phyloP scores from a whole-genome alignment of 2,888 invertebrate genomes.

The Pheosia gnoma region DNA sequence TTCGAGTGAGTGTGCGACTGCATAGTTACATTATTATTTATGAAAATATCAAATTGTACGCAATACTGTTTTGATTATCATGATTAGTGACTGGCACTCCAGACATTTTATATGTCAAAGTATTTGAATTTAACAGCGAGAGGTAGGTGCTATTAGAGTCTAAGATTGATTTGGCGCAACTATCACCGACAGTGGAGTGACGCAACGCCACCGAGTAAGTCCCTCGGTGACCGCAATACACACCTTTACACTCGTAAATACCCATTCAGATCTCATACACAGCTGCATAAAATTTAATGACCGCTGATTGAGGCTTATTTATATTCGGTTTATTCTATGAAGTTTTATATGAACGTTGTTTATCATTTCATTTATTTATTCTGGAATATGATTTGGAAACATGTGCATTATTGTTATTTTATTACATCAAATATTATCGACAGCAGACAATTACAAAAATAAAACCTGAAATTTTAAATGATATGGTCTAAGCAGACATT shows the following conservation, averaged over 20 bases:
- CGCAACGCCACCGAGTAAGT: slow-evolving; percentile 54
- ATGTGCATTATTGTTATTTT: neutral
- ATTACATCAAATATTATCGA: neutral
- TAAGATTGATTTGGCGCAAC: slow-evolving; percentile 75
- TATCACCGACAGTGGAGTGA: slow-evolving; percentile 56
- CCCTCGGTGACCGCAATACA: slow-evolving; percentile 67
- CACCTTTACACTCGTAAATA: slow-evolving; percentile 55
- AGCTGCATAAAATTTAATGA: slow-evolving; percentile 43
- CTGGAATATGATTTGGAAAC: neutral
- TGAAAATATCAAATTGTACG: neutral
- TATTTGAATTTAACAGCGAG: slow-evolving; percentile 54
- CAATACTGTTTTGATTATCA: neutral
- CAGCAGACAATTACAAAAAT: neutral
- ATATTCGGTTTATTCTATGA: slow-evolving; percentile 14
- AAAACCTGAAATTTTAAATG: neutral
- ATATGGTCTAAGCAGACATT: neutral
- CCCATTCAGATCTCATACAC: slow-evolving; percentile 53
- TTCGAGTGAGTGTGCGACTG: too few species aligned
- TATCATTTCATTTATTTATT: slow-evolving; percentile 2
- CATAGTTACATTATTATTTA: too few species aligned
- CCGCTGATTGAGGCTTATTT: slow-evolving; percentile 39
- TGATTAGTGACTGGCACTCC: slow-evolving; percentile 1
- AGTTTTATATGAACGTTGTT: neutral
- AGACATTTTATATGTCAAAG: slow-evolving; percentile 47
- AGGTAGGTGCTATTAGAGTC: slow-evolving; percentile 65